These are phyloP conservation scores for Phoenoteleia sp. DNA, from an alignment of 2,888 invertebrate genomes.

Conservation along the genomic window DNA sequence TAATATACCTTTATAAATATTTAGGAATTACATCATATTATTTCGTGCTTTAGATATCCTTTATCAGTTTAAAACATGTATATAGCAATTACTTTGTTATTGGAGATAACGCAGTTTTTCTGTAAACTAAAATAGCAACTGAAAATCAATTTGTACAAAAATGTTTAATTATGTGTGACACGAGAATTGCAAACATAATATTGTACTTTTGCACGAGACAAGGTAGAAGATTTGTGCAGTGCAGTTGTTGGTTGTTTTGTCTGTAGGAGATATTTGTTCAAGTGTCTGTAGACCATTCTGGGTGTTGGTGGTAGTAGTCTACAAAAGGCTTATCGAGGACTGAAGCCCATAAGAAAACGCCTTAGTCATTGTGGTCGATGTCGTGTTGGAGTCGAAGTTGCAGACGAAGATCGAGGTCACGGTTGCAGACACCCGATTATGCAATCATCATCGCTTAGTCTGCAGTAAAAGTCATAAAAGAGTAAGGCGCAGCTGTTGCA, in stretches of 20 bases:
- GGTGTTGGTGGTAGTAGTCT: slow-evolving; percentile 59
- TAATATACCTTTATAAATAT: too few relatives aligned
- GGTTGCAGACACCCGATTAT: slow-evolving; percentile 79
- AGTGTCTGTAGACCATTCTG: slow-evolving; percentile 74
- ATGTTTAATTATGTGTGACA: too few relatives aligned
- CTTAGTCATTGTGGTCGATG: slow-evolving; percentile 64
- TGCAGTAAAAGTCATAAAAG: slow-evolving; percentile 45
- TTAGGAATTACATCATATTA: too few relatives aligned
- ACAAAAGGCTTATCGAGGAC: slow-evolving; percentile 35
- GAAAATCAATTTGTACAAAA: too few relatives aligned
- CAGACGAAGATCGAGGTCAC: slow-evolving; percentile 82
- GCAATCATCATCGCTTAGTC: slow-evolving; percentile 73
- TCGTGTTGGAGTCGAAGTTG: slow-evolving; percentile 68
- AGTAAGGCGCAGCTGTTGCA: slow-evolving; percentile 52
- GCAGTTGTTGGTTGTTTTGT: slow-evolving; percentile 76
- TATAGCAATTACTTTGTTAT: too few relatives aligned
- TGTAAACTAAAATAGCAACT: too few relatives aligned
- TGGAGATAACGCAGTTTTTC: too few relatives aligned
- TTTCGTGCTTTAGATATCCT: too few relatives aligned
- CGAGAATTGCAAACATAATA: slow-evolving; percentile 14
- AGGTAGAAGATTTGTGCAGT: slow-evolving; percentile 76
- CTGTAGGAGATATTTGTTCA: slow-evolving; percentile 74
- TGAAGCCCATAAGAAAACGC: slow-evolving; percentile 47
- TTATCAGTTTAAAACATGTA: too few relatives aligned
- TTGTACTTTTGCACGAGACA: slow-evolving; percentile 9